Evolutionary conservation across 2,113 vertebrate genomes (phyloP), one percentile per base, ranked within the genome.

Genomic region (Danionella cerebrum): DNA sequence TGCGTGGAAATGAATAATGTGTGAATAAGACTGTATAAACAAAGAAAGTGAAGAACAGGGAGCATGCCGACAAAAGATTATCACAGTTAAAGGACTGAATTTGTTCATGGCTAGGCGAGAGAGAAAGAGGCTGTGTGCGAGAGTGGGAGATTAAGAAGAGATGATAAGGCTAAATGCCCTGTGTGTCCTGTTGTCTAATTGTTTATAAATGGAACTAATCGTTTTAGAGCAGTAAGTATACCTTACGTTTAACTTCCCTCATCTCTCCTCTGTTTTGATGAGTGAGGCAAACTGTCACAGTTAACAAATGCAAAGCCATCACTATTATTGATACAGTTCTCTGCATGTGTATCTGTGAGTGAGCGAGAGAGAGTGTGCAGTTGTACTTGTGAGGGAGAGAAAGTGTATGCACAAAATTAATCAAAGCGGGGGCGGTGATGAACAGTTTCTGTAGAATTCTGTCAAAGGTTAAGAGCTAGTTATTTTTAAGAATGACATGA

Each of bases 401-500:
- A 90, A 91, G 89, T 91, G 88, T 91, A 91, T 91, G 91, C 91
- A 65, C 70, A 80, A 96, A 96, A 98, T 96, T 95, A 97, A 98
- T 98, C 93, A 98, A 93, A 95, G 93, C 90, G 91, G 91, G 92
- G 93, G 94, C 90, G 92, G 94, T 98, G 96, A 99, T 98, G 95
- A 98, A 97, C 93, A 93, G 94, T 98, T 97, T 96, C 95, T 95
- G 94, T 94, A 92, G 94, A 93, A 95, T 94, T 95, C 95, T 97
- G 95, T 99, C 96, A 99, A 97, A 97, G 96, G 96, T 99, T 98
- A 99, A 99, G 95, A 98, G 96, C 96, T 95, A 96, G 95, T 99
- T 99, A 99, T 99, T 99, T 99, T 99, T 99, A 98, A 99, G 95
- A 98, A 98, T 97, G 94, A 99, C 96, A 99, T 97, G 96, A 98